Conservation (phyloP, 2,113 vertebrate species). For the Bettongia penicillata region DNA sequence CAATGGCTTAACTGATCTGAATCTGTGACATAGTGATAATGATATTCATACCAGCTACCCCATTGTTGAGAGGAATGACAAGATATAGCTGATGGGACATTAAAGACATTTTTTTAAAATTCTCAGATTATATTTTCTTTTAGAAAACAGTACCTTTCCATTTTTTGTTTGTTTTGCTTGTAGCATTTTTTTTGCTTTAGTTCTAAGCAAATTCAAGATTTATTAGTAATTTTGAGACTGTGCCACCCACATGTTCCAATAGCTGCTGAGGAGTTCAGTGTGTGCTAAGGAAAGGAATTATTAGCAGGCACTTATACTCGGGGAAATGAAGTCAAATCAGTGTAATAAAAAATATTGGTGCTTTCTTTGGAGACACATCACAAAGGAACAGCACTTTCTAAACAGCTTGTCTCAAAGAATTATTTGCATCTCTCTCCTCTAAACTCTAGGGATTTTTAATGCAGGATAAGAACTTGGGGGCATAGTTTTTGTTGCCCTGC, state of each 20-base stretch:
- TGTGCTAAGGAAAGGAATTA: conserved; percentile 66
- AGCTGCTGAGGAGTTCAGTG: conserved; percentile 70
- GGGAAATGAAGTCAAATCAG: conserved; percentile 69
- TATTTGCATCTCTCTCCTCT: background rate
- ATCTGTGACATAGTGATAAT: no score
- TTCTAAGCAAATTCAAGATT: conserved; percentile 60
- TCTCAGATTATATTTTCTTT: background rate
- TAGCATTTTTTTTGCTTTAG: conserved; percentile 54
- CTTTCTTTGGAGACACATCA: background rate
- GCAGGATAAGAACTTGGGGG: conserved; percentile 42
- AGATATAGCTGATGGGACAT: background rate
- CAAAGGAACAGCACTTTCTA: background rate
- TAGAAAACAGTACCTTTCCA: conserved; percentile 15
- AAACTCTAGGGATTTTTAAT: conserved; percentile 40
- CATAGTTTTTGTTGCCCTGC: background rate
- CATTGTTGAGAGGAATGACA: background rate
- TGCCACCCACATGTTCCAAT: conserved; percentile 55
- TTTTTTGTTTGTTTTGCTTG: background rate
- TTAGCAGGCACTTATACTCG: conserved; percentile 76
- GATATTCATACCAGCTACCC: no score
- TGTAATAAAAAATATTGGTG: conserved; percentile 31
- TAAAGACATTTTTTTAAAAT: background rate
- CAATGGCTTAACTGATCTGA: no score
- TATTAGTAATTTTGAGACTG: conserved; percentile 72
- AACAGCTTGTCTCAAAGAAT: background rate